Base-by-base conservation (phyloP, 2,113 vertebrate species). In the Macroglossus sobrinus region DNA sequence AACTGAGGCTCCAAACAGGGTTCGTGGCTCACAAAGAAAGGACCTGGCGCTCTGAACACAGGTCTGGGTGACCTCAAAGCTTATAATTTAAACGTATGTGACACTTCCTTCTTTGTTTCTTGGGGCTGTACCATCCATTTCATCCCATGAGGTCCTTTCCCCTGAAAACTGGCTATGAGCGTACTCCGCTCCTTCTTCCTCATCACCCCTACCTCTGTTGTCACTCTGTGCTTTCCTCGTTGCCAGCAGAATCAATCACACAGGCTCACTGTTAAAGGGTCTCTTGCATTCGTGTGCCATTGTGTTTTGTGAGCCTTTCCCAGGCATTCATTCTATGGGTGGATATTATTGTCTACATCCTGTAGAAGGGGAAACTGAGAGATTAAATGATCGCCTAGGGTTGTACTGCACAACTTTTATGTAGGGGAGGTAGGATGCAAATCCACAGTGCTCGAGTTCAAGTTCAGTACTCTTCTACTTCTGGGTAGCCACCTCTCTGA, bases 191-290 rank as follows among this genome's bases (percentile, higher is more conserved):
- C 33, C 55, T n/a, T 26, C 28, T 8, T 57, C 12, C 13, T 50
- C 11, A 50, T 50, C 50, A 50, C 16, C 26, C 11, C 7, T 1
- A 1, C 4, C 21, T 50, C 40, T 5, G 13, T 40, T 5, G 0
- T n/a, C 18, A 11, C 35, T 47, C 7, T 19, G 26, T 21, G 50
- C 16, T 61, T 61, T 50, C 50, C 50, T 66, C 53, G 30, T n/a
- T 64, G 28, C 12, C 30, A 45, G n/a, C 14, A 80, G 38, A 66
- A 9, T 26, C 12, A 43, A 40, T 16, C 35, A 33, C 13, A 11
- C 22, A 57, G 19, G 38, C 12, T 35, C 30, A 2, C 8, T 5
- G 18, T 43, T 11, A 28, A 68, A 63, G 33, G 7, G 55, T 14
- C 4, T 28, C 45, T 93, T 24, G 26, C 2, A 0, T 50, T 28